Evolutionary conservation across 2,113 vertebrate species (phyloP).

Genomic region (Platichthys flesus): DNA sequence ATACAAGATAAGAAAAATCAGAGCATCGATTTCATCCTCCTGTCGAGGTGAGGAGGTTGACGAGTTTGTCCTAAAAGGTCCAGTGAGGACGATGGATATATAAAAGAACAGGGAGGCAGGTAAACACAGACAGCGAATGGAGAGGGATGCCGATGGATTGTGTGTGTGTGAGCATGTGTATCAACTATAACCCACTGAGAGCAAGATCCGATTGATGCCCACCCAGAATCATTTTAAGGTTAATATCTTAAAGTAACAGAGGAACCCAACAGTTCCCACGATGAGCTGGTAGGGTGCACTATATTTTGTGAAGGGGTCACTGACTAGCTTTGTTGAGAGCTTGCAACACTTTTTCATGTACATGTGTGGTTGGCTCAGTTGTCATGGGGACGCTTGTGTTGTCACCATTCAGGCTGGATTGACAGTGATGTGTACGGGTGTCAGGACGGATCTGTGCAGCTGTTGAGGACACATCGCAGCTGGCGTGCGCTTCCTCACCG

Average conservation of each 20-base stretch:
- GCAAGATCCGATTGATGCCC: neutral
- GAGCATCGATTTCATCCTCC: slow-evolving; percentile 53
- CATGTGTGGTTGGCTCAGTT: neutral
- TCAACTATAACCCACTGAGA: neutral
- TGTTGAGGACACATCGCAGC: neutral
- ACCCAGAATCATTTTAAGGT: neutral
- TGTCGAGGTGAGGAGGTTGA: slow-evolving; percentile 5
- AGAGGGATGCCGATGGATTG: slow-evolving; percentile 9
- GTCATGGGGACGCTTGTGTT: neutral
- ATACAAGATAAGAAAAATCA: slow-evolving; percentile 10
- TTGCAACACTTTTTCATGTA: neutral
- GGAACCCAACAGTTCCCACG: too few relatives aligned
- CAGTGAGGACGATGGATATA: slow-evolving; percentile 29
- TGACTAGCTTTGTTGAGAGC: neutral
- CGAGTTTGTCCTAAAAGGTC: slow-evolving; percentile 28
- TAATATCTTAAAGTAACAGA: too few relatives aligned
- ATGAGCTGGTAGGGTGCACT: too few relatives aligned
- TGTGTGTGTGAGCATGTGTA: slow-evolving; percentile 2
- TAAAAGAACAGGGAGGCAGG: slow-evolving; percentile 34
- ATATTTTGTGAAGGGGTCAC: neutral
- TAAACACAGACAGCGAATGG: slow-evolving; percentile 22
- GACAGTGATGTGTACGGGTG: neutral
- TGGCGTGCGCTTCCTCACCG: neutral
- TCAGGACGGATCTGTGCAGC: too few relatives aligned
- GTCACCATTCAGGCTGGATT: neutral